These are phyloP conservation scores for Laticauda laticaudata DNA, from an alignment of 2,113 vertebrate species.

Conservation along the genomic window DNA sequence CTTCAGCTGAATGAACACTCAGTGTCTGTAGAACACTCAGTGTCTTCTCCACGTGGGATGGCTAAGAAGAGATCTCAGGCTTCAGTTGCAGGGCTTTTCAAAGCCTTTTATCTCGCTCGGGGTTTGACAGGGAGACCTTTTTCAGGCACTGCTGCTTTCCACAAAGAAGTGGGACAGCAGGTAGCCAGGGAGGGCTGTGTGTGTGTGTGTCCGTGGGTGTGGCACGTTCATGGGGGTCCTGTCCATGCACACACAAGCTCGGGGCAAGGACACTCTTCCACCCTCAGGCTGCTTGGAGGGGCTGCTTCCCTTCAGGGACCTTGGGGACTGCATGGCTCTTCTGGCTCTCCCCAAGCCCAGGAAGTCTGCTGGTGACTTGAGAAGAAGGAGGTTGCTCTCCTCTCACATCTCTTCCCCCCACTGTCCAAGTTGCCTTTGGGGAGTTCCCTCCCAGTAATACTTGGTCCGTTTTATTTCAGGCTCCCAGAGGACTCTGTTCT, in stretches of 20 bases:
- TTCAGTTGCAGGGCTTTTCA: neutral
- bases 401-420: neutral
- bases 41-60: neutral
- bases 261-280: neutral
- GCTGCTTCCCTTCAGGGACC: neutral
- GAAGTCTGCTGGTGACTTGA: constrained; percentile 11
- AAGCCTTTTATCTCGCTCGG: neutral
- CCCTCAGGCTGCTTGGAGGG: neutral
- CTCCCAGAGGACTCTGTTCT: neutral
- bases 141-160: neutral
- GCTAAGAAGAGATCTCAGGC: neutral
- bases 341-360: neutral
- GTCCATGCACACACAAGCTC: too few relatives aligned
- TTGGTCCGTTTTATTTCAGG: constrained; percentile 30
- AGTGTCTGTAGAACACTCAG: neutral
- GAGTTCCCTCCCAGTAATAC: constrained; percentile 47
- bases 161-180: neutral
- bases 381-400: constrained; percentile 50
- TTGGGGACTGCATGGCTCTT: neutral
- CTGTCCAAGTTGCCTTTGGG: constrained; percentile 26
- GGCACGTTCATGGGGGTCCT: too few relatives aligned
- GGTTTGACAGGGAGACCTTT: neutral
- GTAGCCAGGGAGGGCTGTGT: neutral
- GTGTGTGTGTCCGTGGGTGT: too few relatives aligned
- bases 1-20: neutral